Evolutionary conservation across 2,888 invertebrate species (phyloP), one percentile per base, ranked within the genome.

Genomic region (Spodoptera picta): DNA sequence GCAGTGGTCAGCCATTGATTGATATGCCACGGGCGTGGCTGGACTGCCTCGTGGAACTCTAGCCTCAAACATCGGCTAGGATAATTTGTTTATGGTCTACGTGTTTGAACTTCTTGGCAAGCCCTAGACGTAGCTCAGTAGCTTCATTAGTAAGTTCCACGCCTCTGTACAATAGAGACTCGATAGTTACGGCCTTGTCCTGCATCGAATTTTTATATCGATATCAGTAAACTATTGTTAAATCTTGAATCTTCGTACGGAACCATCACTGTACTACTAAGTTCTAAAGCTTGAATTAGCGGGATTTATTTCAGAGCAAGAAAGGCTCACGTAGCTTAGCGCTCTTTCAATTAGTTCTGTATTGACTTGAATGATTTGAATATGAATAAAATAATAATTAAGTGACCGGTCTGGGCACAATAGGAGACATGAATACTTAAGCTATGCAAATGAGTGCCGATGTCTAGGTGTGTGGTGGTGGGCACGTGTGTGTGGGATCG

Each of bases 1-100:
- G 79, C 69, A 69, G 72, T 78, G 78, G 77, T 73, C 77, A 74
- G 69, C 75, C 75, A 75, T 84, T 84, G 85, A 86, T 86, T 79
- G 86, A 81, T 81, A 77, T 60, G 80, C 67, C 73, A 62, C 72
- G 77, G 81, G 83, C 77, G 85, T 77, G 81, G 81, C 57, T 64
- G 48, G 52, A 53, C 67, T 69, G 72, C 80, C 70, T 66, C 59
- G 47, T 52, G 46, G 44, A 69, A 69, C 67, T 60, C 67, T 64
- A 59, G 66, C 75, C 59, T 60, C 64, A 54, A 58, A 69, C 52
- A 60, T 67, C 49, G 64, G 43, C 60, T 46, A 53, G 50, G 62
- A 63, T 83, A 84, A 86, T 86, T 84, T 82, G 79, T 80, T 81
- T 73, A 75, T 55, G 61, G 57, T 53, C 54, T 48, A 68, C 56